Evolutionary conservation across 2,888 invertebrate genomes (phyloP).

Genomic region (Pollenia angustigena): DNA sequence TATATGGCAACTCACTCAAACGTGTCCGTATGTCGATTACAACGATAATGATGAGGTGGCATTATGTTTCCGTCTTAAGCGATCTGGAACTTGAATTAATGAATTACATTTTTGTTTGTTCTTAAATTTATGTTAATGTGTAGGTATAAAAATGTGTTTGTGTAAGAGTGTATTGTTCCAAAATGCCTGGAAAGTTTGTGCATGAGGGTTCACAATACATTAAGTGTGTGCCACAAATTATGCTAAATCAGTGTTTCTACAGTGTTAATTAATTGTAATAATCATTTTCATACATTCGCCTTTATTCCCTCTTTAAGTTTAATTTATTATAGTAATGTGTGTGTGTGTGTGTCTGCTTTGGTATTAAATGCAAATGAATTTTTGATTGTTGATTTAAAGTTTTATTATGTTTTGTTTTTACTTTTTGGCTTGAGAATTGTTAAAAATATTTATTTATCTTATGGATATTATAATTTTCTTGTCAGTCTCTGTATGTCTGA

Average conservation of each 20-base stretch:
- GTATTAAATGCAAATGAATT: constrained; percentile 56
- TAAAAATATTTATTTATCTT: constrained; percentile 62
- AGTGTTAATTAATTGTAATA: constrained; percentile 76
- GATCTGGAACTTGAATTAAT: constrained; percentile 79
- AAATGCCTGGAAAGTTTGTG: constrained; percentile 56
- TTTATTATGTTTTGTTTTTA: constrained; percentile 28
- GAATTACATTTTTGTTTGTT: constrained; percentile 65
- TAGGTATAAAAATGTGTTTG: neutral
- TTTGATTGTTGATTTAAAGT: constrained; percentile 53
- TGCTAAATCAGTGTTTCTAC: constrained; percentile 76
- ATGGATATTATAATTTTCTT: constrained; percentile 59
- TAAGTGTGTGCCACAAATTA: constrained; percentile 75
- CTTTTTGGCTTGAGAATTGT: constrained; percentile 20
- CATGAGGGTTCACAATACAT: constrained; percentile 38
- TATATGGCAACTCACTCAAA: constrained; percentile 67
- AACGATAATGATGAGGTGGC: constrained; percentile 75
- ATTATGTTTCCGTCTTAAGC: constrained; percentile 79
- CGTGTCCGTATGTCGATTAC: constrained; percentile 76
- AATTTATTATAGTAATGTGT: neutral
- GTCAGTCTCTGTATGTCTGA: constrained; percentile 4
- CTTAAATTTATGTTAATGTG: neutral
- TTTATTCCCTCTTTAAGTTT: constrained; percentile 1
- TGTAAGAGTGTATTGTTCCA: constrained; percentile 11
- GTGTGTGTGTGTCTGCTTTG: constrained; percentile 5
- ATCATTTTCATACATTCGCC: constrained; percentile 45